These are phyloP conservation scores for Sebastes alutus DNA, from an alignment of 2,797 vertebrate species.

Conservation along the genomic window DNA sequence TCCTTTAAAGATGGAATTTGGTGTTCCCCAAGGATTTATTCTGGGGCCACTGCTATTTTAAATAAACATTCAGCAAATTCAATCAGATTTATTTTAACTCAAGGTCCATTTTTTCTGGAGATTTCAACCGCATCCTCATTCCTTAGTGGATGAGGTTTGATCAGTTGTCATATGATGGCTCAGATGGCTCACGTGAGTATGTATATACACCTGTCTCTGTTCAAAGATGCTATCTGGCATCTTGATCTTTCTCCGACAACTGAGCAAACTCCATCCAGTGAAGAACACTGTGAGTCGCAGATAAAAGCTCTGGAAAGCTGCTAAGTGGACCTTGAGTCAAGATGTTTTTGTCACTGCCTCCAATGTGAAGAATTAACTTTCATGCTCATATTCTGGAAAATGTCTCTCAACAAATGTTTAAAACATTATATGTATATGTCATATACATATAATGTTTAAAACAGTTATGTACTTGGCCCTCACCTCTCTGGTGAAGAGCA, in stretches of 20 bases:
- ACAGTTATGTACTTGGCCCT: not conserved
- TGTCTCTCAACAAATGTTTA: not conserved
- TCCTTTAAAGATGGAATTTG: not conserved
- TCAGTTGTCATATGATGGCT: not conserved
- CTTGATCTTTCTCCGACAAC: too few species aligned
- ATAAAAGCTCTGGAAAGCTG: not conserved
- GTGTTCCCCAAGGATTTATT: slow-evolving; percentile 9
- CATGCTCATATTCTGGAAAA: not conserved
- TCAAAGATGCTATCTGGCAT: not conserved
- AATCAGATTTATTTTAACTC: not conserved
- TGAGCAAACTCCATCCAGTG: too few species aligned
- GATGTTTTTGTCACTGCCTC: too few species aligned
- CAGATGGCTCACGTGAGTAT: too few species aligned
- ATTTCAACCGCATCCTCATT: not conserved
- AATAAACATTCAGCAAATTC: not conserved
- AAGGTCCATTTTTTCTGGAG: not conserved
- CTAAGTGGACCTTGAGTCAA: too few species aligned
- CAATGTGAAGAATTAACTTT: not conserved
- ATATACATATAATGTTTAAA: not conserved
- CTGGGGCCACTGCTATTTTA: not conserved
- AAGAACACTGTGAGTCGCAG: not conserved
- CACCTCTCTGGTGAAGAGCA: slow-evolving; percentile 96
- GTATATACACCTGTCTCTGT: too few species aligned
- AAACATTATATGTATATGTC: not conserved
- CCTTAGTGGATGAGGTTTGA: not conserved